Percentiles rank a stretch among this genome's conserved stretches.
Conservation (phyloP, 2,113 vertebrate genomes). For the Mobula birostris region DNA sequence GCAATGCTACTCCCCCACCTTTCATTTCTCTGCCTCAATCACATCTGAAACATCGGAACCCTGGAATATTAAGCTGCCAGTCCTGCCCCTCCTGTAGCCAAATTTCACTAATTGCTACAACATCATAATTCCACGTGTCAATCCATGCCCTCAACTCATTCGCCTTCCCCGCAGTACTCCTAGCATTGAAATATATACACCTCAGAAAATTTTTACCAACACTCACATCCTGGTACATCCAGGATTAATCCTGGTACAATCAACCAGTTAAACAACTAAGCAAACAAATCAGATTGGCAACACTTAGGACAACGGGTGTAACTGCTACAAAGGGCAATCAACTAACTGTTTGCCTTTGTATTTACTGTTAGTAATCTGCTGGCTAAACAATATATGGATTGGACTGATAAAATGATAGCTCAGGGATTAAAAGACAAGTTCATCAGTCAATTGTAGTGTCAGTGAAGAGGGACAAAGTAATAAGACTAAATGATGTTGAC, state of each 20-base stretch:
- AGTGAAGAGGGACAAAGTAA: background rate
- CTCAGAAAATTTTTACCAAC: too few relatives aligned
- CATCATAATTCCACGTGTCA: too few relatives aligned
- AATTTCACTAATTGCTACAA: too few relatives aligned
- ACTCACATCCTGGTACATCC: too few relatives aligned
- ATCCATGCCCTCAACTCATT: too few relatives aligned
- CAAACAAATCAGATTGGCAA: background rate
- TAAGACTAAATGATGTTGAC: background rate
- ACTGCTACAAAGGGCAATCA: background rate
- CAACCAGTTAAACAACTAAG: background rate
- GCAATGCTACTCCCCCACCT: too few relatives aligned
- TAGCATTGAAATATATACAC: too few relatives aligned
- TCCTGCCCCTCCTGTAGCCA: too few relatives aligned
- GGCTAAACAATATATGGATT: constrained; percentile 23
- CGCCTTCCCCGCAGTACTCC: too few relatives aligned
- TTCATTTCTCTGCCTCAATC: too few relatives aligned
- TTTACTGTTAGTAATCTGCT: background rate
- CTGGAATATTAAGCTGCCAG: too few relatives aligned
- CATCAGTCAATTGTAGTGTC: background rate
- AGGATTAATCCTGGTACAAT: background rate
- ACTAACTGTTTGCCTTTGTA: constrained; percentile 13
- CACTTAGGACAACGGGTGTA: background rate
- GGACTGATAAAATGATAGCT: constrained; percentile 20
- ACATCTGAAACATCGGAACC: too few relatives aligned
- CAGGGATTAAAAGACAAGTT: background rate